phyloP scores from a whole-genome alignment of 2,113 vertebrate genomes.

The Lycaon pictus region DNA sequence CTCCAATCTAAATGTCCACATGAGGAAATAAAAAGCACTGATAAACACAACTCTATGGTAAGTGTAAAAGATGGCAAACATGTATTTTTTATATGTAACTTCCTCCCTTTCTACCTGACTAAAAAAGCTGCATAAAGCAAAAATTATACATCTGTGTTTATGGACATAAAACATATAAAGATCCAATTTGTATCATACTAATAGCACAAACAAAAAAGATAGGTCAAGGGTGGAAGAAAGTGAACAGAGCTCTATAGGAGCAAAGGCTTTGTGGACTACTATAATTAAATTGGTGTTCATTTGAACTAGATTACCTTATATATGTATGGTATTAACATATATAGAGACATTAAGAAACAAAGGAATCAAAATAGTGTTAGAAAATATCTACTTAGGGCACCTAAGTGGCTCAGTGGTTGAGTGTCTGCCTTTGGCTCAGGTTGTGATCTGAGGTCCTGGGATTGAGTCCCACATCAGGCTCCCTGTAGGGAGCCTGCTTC shows the following conservation, averaged over 20 bases:
- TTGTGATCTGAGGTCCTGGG: too few relatives aligned
- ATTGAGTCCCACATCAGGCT: too few relatives aligned
- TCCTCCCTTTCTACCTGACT: background rate
- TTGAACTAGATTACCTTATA: background rate
- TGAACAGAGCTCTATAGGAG: background rate
- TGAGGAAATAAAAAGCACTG: background rate
- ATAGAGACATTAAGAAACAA: too few relatives aligned
- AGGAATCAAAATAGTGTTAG: too few relatives aligned
- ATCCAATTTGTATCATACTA: background rate
- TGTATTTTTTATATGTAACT: background rate
- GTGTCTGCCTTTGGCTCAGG: too few relatives aligned
- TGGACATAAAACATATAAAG: background rate
- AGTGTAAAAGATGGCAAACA: background rate
- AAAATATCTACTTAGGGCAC: too few relatives aligned
- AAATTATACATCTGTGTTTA: background rate
- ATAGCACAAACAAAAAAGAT: background rate
- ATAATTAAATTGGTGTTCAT: background rate
- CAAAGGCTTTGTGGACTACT: background rate
- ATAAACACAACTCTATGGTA: background rate
- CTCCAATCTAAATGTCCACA: background rate
- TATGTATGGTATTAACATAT: background rate
- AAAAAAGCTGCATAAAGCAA: background rate
- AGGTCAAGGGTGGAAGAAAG: background rate
- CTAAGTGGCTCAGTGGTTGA: too few relatives aligned
- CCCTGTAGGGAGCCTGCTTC: too few relatives aligned